Percentiles rank a stretch among this genome's conserved stretches.
phyloP scores from a whole-genome alignment of 1,140 invertebrate genomes.

The Drosophila sechellia region DNA sequence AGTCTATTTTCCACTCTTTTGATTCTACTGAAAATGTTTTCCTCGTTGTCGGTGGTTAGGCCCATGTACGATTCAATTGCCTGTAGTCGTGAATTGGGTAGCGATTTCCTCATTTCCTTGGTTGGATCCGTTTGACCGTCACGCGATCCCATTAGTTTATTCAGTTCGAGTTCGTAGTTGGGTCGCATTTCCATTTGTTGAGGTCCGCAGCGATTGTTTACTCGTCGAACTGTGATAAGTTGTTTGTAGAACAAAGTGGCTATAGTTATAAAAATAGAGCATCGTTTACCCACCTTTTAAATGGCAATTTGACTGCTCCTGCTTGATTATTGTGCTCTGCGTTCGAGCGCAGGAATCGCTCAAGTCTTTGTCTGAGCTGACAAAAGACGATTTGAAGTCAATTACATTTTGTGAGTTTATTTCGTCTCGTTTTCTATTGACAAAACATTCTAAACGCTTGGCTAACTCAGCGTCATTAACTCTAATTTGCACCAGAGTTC shows the following conservation, averaged over 20 bases:
- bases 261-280: background rate
- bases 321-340: slow-evolving; percentile 87
- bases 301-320: slow-evolving; percentile 89
- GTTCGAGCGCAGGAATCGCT: slow-evolving; percentile 87
- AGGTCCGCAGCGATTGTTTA: slow-evolving; percentile 87
- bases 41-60: slow-evolving; percentile 84
- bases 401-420: slow-evolving; percentile 88
- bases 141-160: slow-evolving; percentile 85
- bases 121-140: slow-evolving; percentile 71
- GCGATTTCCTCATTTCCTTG: slow-evolving; percentile 11
- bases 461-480: slow-evolving; percentile 86
- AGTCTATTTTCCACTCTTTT: slow-evolving; percentile 89
- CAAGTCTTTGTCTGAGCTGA: slow-evolving; percentile 17
- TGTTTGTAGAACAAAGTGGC: slow-evolving; percentile 6
- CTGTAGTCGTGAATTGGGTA: slow-evolving; percentile 36
- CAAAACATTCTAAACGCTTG: slow-evolving; percentile 87
- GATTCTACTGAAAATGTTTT: slow-evolving; percentile 87
- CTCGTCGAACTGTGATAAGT: slow-evolving; percentile 84
- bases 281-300: slow-evolving; percentile 87
- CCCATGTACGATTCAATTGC: slow-evolving; percentile 61
- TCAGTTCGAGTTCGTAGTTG: slow-evolving; percentile 60
- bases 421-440: slow-evolving; percentile 87
- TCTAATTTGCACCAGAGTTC: slow-evolving; percentile 87
- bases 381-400: slow-evolving; percentile 86
- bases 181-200: slow-evolving; percentile 84